phyloP scores from a whole-genome alignment of 2,797 vertebrate genomes.

The Dermochelys coriacea region DNA sequence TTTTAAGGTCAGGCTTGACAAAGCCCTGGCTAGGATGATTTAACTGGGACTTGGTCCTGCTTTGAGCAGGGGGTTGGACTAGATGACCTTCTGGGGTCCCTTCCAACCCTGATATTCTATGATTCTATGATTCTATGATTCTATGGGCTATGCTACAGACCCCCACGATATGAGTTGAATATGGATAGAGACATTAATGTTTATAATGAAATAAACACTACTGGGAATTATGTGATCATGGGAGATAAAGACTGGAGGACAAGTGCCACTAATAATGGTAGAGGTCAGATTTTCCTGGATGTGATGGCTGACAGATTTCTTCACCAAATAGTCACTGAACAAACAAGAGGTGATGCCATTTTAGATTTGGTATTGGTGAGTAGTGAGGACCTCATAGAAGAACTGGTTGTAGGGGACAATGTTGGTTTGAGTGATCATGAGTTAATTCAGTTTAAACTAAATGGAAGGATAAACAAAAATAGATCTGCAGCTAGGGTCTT shows the following conservation, averaged over 20 bases:
- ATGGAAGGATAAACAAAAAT: background rate
- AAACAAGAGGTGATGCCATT: background rate
- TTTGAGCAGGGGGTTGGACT: no score
- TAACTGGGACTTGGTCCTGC: no score
- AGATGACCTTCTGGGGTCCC: no score
- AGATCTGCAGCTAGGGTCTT: background rate
- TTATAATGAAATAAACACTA: background rate
- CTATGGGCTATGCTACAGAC: background rate
- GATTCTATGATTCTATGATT: no score
- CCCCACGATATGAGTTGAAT: background rate
- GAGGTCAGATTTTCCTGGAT: background rate
- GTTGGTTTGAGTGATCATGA: background rate
- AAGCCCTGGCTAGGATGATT: no score
- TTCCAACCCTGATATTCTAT: no score
- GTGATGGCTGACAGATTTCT: background rate
- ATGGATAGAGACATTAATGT: background rate
- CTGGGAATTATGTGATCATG: background rate
- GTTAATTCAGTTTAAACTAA: background rate
- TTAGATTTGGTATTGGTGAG: background rate
- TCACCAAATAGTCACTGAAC: background rate
- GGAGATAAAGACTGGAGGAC: background rate
- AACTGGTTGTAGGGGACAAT: background rate
- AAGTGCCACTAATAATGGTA: background rate
- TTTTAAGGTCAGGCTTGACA: no score
- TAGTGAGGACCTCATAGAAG: background rate